phyloP scores from a whole-genome alignment of 2,888 invertebrate genomes.

The Tortricodes alternella region DNA sequence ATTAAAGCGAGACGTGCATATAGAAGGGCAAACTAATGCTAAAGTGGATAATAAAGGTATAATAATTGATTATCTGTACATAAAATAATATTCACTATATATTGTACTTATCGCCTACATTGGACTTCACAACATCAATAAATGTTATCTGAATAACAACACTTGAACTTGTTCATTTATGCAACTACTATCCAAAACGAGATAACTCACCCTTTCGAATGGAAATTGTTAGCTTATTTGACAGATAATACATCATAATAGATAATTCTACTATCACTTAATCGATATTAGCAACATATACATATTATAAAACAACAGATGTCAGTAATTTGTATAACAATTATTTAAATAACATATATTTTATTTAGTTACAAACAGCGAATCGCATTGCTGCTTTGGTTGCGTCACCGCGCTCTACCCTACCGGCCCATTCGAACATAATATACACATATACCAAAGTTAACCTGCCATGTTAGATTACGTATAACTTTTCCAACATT shows the following conservation, averaged over 20 bases:
- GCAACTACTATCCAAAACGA: constrained; percentile 53
- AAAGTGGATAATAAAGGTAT: constrained; percentile 29
- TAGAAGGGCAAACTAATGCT: constrained; percentile 11
- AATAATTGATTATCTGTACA: constrained; percentile 45
- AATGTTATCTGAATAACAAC: constrained; percentile 60
- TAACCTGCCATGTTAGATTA: not conserved
- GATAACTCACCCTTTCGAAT: constrained; percentile 56
- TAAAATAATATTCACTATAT: constrained; percentile 40
- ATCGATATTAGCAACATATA: constrained; percentile 53
- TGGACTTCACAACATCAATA: constrained; percentile 62
- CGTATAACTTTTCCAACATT: not conserved
- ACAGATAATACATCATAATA: constrained; percentile 65
- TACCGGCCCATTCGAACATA: not conserved
- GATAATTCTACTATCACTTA: constrained; percentile 57
- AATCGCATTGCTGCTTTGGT: constrained; percentile 42
- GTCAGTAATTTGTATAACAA: constrained; percentile 44
- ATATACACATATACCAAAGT: not conserved
- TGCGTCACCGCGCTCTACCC: not conserved
- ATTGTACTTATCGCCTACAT: constrained; percentile 56
- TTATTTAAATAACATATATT: constrained; percentile 46
- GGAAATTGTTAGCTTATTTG: constrained; percentile 63
- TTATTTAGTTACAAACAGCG: constrained; percentile 40
- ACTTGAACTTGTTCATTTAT: constrained; percentile 69
- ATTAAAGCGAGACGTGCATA: constrained; percentile 44
- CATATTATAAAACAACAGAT: constrained; percentile 49